Base-by-base conservation (phyloP, 1,140 invertebrate species). In the Drosophila paulistorum region DNA sequence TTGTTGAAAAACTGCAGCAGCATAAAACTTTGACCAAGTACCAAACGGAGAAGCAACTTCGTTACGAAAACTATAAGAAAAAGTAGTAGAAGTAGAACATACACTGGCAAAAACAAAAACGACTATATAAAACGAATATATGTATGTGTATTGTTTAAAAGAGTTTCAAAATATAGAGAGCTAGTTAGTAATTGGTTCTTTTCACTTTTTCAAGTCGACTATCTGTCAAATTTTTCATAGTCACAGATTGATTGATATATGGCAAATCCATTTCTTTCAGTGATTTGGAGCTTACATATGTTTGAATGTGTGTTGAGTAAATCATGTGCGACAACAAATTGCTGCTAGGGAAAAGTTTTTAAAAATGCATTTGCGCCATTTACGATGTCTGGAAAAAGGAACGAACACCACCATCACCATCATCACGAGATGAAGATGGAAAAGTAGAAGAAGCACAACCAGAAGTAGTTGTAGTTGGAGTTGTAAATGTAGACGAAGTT, bases 241-340 rank as follows among this genome's bases (percentile, higher is more conserved):
- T 6, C 14, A 10, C 3, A 1, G 10, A 30, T 26, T 55, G 10
- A 42, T 13, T 3, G 33, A 60, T 9, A 23, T 37, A 35, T 42
- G 4, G 13, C 20, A 48, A 7, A 7, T 54, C 2, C 9, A 17
- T 42, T 37, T 55, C 26, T 9, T 6, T 63, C 17, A 37, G 39
- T 59, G 45, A 51, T 51, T 30, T 23, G 14, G 1, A 23, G 23
- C 42, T 14, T 35, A 64, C 65, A 26, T 62, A 26, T 61, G 37
- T 62, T 23, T 51, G 48, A 30, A 33, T 65, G 30, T 68, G 45
- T 68, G 62, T 51, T 51, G 17, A 51, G 60, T 57, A 65, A 79
- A 67, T 74, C 68, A 81, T 86, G 71, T 86, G 82, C 69, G 68
- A 58, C 71, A 73, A 77, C 84, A 84, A 89, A 89, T 78, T 89